Evolutionary conservation across 2,888 invertebrate species (phyloP).

Genomic region (Cryptophagus acutangulus): DNA sequence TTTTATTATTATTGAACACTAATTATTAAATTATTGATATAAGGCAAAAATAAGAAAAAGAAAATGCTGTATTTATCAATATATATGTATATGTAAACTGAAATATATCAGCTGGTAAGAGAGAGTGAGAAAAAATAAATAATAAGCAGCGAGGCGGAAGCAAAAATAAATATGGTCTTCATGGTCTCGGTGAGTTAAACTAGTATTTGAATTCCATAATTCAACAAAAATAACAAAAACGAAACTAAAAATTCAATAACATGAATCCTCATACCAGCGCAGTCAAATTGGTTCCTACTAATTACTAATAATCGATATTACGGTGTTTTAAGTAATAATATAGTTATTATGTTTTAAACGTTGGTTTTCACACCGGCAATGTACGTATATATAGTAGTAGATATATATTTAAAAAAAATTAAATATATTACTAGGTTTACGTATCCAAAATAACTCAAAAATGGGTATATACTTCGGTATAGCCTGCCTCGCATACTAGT

Average conservation of each 20-base stretch:
- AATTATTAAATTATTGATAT: slow-evolving; percentile 47
- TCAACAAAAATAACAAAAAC: slow-evolving; percentile 15
- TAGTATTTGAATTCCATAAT: slow-evolving; percentile 26
- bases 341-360: slow-evolving; percentile 50
- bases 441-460: slow-evolving; percentile 53
- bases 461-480: slow-evolving; percentile 51
- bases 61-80: slow-evolving; percentile 48
- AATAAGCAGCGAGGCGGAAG: no score
- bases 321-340: slow-evolving; percentile 50
- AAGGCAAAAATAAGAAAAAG: slow-evolving; percentile 41
- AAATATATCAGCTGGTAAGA: slow-evolving; percentile 46
- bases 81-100: slow-evolving; percentile 49
- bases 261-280: slow-evolving; percentile 41
- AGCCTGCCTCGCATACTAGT: slow-evolving; percentile 70
- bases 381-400: slow-evolving; percentile 51
- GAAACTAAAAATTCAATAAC: slow-evolving; percentile 17
- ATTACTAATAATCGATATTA: slow-evolving; percentile 50
- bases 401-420: slow-evolving; percentile 47
- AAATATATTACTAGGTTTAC: slow-evolving; percentile 49
- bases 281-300: slow-evolving; percentile 52
- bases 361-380: slow-evolving; percentile 48
- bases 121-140: no score
- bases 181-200: no score
- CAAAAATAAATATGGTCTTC: slow-evolving; percentile 35
- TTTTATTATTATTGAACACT: slow-evolving; percentile 47